Percentiles rank a stretch among this genome's conserved stretches.
phyloP scores from a whole-genome alignment of 2,888 invertebrate species.

The Drosophila eohydei region DNA sequence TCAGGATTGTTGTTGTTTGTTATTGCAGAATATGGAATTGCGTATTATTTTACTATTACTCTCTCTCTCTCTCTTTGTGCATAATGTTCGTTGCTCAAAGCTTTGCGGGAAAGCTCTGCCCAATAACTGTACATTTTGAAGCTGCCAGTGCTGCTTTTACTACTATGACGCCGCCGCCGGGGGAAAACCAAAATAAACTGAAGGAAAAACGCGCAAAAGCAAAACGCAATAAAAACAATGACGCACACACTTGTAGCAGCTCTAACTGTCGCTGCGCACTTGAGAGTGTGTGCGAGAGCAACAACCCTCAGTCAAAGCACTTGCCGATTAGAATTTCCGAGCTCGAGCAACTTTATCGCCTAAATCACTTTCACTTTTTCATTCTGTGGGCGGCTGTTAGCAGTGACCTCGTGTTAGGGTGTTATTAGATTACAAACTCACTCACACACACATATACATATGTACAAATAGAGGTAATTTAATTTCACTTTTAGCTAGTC shows the following conservation, averaged over 20 bases:
- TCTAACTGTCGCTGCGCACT: slow-evolving; percentile 53
- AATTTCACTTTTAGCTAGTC: slow-evolving; percentile 72
- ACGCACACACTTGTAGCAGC: slow-evolving; percentile 82
- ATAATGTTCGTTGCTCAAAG: slow-evolving; percentile 37
- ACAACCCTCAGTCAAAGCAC: slow-evolving; percentile 50
- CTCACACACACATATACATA: slow-evolving; percentile 2
- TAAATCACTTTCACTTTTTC: slow-evolving; percentile 75
- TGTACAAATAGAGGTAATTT: slow-evolving; percentile 4
- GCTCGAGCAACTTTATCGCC: slow-evolving; percentile 45
- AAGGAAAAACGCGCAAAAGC: slow-evolving; percentile 75
- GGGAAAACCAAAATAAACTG: slow-evolving; percentile 73
- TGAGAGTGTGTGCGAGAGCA: slow-evolving; percentile 44
- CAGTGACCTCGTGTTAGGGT: slow-evolving; percentile 56
- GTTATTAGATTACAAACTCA: slow-evolving; percentile 43
- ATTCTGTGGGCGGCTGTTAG: slow-evolving; percentile 46
- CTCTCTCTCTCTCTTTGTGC: slow-evolving; percentile 24
- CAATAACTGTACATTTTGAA: slow-evolving; percentile 75
- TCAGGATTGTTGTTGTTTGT: slow-evolving; percentile 51
- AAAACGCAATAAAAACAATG: slow-evolving; percentile 82
- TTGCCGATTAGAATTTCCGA: slow-evolving; percentile 71
- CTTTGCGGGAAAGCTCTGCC: slow-evolving; percentile 64
- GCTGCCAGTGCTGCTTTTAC: slow-evolving; percentile 19
- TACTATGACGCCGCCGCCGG: slow-evolving; percentile 40
- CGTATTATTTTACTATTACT: slow-evolving; percentile 66
- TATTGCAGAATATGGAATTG: slow-evolving; percentile 63